A percentile compares a stretch with the other conserved stretches of the same genome.
phyloP scores from a whole-genome alignment of 2,888 invertebrate genomes.

The Yponomeuta sedellus region DNA sequence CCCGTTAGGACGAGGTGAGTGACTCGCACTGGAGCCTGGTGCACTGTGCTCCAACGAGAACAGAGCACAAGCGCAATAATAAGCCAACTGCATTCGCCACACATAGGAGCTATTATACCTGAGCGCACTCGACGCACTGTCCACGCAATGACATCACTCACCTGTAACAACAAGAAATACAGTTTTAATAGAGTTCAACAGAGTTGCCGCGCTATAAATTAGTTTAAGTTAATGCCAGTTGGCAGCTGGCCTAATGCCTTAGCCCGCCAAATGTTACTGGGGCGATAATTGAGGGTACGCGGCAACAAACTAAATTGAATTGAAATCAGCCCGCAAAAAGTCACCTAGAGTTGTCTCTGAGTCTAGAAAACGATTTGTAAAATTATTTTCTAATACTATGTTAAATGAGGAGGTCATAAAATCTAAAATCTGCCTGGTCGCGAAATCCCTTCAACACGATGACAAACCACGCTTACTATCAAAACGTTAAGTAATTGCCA shows the following conservation, averaged over 20 bases:
- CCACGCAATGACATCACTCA: conserved; percentile 35
- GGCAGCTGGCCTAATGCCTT: not conserved
- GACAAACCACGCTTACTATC: too few species aligned
- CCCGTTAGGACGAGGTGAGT: conserved; percentile 74
- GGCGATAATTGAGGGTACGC: not conserved
- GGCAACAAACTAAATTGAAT: not conserved
- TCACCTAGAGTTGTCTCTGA: not conserved
- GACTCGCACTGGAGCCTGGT: conserved; percentile 69
- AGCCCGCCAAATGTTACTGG: conserved; percentile 1
- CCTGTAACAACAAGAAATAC: conserved; percentile 52
- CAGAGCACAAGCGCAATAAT: conserved; percentile 62
- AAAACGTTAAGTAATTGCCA: too few species aligned
- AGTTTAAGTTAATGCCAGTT: not conserved
- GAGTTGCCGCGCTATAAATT: not conserved
- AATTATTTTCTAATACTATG: too few species aligned
- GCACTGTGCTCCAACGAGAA: conserved; percentile 76
- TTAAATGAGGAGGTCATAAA: too few species aligned
- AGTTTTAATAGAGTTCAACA: not conserved
- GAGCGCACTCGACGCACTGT: conserved; percentile 22
- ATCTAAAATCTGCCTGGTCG: too few species aligned
- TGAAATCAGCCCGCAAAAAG: not conserved
- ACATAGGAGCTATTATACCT: conserved; percentile 42
- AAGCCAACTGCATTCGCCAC: conserved; percentile 35
- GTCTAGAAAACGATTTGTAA: not conserved
- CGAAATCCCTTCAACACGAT: too few species aligned